These are phyloP conservation scores for Alviniconcha marisindica DNA, from an alignment of 1,140 invertebrate species.

Conservation along the genomic window DNA sequence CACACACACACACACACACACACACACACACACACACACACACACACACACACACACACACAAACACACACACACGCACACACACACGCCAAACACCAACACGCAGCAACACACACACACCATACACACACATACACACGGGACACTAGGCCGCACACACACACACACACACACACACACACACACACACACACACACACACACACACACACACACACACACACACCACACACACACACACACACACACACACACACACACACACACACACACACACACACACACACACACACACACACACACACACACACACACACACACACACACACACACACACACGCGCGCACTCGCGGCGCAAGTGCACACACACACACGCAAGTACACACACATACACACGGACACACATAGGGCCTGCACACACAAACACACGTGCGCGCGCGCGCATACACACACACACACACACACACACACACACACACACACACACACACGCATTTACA, in stretches of 20 bases:
- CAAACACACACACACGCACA: constrained; percentile 19
- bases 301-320: constrained; percentile 7
- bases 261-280: constrained; percentile 23
- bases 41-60: neutral
- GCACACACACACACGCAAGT: neutral
- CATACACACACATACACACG: constrained; percentile 14
- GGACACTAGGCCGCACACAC: neutral
- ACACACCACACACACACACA: constrained; percentile 22
- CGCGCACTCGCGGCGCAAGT: neutral
- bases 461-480: constrained; percentile 25
- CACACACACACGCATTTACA: neutral
- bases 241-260: constrained; percentile 24
- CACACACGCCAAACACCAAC: no score
- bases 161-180: constrained; percentile 5
- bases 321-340: neutral
- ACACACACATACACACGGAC: neutral
- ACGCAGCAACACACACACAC: constrained; percentile 27
- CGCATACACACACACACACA: constrained; percentile 27
- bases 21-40: constrained; percentile 6
- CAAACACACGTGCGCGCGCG: neutral
- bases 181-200: constrained; percentile 5
- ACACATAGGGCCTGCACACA: neutral
- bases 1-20: constrained; percentile 10
- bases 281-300: constrained; percentile 1
- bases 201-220: constrained; percentile 8